phyloP scores from a whole-genome alignment of 2,113 vertebrate species.

The Microcebus murinus region DNA sequence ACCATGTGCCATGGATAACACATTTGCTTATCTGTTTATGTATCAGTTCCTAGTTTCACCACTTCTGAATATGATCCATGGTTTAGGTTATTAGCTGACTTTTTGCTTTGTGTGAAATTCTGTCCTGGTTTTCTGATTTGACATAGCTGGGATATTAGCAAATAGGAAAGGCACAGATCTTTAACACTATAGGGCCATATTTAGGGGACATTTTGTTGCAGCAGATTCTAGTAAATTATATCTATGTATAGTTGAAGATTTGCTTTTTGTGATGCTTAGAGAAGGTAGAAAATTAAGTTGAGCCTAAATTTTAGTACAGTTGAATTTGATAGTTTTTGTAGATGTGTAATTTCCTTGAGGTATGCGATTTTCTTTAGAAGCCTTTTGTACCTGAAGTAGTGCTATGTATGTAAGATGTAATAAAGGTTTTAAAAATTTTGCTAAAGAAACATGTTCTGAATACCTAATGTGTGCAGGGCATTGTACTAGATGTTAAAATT shows the following conservation, averaged over 20 bases:
- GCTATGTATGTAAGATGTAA: neutral
- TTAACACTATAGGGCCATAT: neutral
- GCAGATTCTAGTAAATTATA: neutral
- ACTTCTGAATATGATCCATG: neutral
- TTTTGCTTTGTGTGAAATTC: neutral
- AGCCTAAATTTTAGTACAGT: neutral
- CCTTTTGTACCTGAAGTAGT: constrained; percentile 15
- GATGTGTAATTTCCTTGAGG: neutral
- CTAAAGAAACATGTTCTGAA: constrained; percentile 8
- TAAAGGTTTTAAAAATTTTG: constrained; percentile 27
- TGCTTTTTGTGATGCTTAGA: constrained; percentile 47
- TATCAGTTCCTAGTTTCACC: neutral
- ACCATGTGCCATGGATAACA: neutral
- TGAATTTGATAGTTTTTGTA: constrained; percentile 45
- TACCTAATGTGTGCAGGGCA: neutral
- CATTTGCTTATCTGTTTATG: neutral
- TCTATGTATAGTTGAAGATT: constrained; percentile 20
- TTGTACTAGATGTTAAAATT: constrained; percentile 15
- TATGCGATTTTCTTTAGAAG: constrained; percentile 10
- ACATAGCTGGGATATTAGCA: neutral
- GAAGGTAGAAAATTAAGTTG: constrained; percentile 2
- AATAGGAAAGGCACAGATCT: neutral
- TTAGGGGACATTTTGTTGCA: constrained; percentile 3
- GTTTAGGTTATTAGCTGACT: constrained; percentile 15
- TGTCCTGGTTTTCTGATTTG: neutral